Base-by-base conservation (phyloP, 1,140 invertebrate species). In the Rhagoletis zephyria region DNA sequence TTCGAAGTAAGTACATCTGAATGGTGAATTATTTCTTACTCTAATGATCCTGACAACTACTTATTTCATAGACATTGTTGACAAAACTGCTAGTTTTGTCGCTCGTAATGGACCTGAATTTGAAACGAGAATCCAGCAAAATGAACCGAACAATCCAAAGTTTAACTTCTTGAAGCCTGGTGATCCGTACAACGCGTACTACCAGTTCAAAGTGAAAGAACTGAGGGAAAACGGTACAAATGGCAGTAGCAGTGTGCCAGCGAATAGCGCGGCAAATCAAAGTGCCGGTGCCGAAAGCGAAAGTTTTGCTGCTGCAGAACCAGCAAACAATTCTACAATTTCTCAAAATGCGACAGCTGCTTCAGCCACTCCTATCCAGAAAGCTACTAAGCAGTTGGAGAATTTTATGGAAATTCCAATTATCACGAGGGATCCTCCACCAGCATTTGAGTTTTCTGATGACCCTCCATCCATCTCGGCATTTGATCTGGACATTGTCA, bases 401-500 rank as follows among this genome's bases (percentile, higher is more conserved):
- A 96, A 98, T 90, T 96, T 97, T 1, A 94, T 93, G 0, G 96
- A 97, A 89, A 96, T 97, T 88, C 97, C 97, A 86, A 97, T 98
- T 90, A 95, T 98, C 1, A 98, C 98, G 0, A 98, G 98, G 92
- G 98, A 99, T 91, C 98, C 98, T 0, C 99, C 99, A 2, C 94
- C 96, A 81, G 98, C 99, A 89, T 99, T 97, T 94, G 99, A 99
- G 94, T 99, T 99, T 92, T 97, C 98, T 65, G 98, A 98, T 48
- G 99, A 99, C 94, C 98, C 99, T 7, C 98, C 98, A 1, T 99
- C 98, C 0, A 99, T 99, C 88, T 99, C 98, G n/a, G 98, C 98
- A 40, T 94, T 99, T 88, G 99, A 99, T 94, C 94, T 99, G 88
- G 99, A 99, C 93, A 97, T 99, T 89, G 98, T 99, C 0, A 99